Percentiles rank a stretch among this genome's conserved stretches.
phyloP scores from a whole-genome alignment of 1,140 invertebrate genomes.

The Heliconius melpomene region DNA sequence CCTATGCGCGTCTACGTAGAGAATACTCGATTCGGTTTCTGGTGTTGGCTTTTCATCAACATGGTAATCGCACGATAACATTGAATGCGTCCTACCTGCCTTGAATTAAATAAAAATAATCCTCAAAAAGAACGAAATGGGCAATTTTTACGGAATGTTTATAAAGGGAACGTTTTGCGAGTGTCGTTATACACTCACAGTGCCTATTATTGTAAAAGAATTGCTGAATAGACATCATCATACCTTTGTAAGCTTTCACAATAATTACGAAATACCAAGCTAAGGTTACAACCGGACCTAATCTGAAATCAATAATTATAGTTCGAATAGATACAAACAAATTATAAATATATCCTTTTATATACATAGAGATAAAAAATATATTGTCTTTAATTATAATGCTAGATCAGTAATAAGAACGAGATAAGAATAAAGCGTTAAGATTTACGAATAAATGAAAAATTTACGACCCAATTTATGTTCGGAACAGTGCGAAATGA shows the following conservation, averaged over 20 bases:
- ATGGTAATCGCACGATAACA: conserved; percentile 79
- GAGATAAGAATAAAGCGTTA: not conserved
- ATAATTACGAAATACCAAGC: conserved; percentile 12
- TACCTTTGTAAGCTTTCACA: conserved; percentile 33
- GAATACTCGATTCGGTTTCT: conserved; percentile 53
- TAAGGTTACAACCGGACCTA: not conserved
- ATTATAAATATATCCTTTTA: not conserved
- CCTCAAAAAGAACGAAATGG: conserved; percentile 62
- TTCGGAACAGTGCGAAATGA: not conserved
- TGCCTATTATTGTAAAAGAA: conserved; percentile 35
- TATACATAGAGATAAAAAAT: not conserved
- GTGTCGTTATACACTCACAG: conserved; percentile 33
- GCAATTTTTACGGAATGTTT: conserved; percentile 61
- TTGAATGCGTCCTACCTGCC: conserved; percentile 66
- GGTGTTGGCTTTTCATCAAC: conserved; percentile 78
- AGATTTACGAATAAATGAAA: conserved; percentile 4
- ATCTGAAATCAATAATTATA: not conserved
- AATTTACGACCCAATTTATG: conserved; percentile 19
- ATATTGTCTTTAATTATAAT: not conserved
- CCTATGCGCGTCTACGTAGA: conserved; percentile 40
- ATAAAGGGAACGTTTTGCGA: conserved; percentile 52
- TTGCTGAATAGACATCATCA: conserved; percentile 35
- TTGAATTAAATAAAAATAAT: conserved; percentile 80
- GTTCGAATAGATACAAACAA: not conserved
- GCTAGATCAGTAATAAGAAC: not conserved